These are phyloP conservation scores for Apus apus DNA, from an alignment of 2,113 vertebrate genomes.

Conservation along the genomic window DNA sequence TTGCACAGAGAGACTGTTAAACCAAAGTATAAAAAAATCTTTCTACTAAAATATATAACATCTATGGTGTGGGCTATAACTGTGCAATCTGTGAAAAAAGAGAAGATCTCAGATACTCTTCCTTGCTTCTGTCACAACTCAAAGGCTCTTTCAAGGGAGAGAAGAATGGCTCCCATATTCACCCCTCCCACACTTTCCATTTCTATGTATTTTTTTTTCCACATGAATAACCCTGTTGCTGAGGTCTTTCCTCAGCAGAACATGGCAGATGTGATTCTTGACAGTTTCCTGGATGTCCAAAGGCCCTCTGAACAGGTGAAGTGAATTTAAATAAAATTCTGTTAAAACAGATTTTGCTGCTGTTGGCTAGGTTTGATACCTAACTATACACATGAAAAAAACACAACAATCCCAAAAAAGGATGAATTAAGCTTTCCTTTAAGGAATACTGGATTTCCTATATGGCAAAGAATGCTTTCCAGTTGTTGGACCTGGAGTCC, in stretches of 20 bases:
- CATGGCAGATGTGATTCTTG: background rate
- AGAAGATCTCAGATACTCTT: background rate
- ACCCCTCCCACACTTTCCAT: background rate
- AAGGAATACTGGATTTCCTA: background rate
- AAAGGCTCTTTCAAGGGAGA: background rate
- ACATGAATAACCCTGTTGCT: background rate
- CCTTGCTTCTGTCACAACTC: background rate
- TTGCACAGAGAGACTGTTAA: background rate
- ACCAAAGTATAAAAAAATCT: background rate
- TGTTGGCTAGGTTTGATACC: background rate
- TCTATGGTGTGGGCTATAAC: background rate
- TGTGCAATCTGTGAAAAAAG: background rate
- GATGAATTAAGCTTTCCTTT: background rate
- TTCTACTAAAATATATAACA: background rate
- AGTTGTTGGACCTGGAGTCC: background rate
- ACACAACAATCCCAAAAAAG: too few species aligned
- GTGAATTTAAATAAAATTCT: background rate
- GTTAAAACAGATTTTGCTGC: background rate
- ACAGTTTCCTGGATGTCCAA: background rate
- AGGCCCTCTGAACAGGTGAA: background rate
- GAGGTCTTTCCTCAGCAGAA: background rate
- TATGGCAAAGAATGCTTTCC: background rate
- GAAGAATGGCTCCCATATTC: background rate
- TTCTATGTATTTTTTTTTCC: background rate
- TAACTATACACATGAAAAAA: background rate